These are phyloP conservation scores for Falco novaeseelandiae DNA, from an alignment of 2,797 vertebrate species.

Conservation along the genomic window DNA sequence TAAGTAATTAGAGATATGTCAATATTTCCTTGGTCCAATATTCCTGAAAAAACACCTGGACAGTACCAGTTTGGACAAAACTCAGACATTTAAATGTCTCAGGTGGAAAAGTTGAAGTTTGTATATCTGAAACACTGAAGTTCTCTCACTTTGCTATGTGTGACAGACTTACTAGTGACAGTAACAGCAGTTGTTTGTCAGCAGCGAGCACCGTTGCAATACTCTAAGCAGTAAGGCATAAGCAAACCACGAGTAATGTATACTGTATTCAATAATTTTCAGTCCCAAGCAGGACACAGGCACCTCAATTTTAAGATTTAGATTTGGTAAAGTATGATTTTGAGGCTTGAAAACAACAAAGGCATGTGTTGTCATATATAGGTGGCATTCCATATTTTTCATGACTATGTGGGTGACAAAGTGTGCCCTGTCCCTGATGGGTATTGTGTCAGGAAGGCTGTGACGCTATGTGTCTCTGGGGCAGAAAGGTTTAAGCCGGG, in stretches of 20 bases:
- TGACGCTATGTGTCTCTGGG: fast-evolving
- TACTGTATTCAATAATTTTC: neutral
- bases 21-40: neutral
- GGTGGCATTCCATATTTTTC: neutral
- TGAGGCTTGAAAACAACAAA: neutral
- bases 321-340: neutral
- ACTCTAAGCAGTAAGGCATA: neutral
- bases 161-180: neutral
- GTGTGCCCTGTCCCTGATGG: neutral
- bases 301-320: neutral
- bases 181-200: neutral
- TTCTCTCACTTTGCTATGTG: fast-evolving
- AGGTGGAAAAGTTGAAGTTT: neutral
- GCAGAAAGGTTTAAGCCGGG: constrained; percentile 36
- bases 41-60: neutral
- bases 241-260: neutral
- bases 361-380: neutral
- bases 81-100: neutral
- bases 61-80: neutral
- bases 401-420: neutral
- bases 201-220: neutral
- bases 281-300: neutral
- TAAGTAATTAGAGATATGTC: neutral
- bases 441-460: neutral
- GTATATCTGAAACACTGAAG: neutral